Conservation (phyloP, 92 coral and sea anemone genomes). For the Heteractis magnifica region DNA sequence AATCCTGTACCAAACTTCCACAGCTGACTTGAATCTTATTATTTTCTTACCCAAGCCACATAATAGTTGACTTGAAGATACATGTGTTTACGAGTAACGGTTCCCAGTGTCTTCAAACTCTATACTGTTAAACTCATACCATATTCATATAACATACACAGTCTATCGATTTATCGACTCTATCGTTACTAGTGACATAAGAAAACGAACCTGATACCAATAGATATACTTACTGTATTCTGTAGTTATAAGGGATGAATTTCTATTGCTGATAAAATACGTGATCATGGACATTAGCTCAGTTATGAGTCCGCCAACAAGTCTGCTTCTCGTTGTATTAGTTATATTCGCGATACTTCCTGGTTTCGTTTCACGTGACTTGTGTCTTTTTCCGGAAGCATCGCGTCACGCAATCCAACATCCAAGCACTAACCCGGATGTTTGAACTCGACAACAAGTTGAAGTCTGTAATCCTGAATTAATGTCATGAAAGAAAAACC, state of each 20-base stretch:
- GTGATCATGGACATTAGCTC: neutral
- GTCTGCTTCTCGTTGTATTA: conserved; percentile 6
- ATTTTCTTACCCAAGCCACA: neutral
- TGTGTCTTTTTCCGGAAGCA: conserved; percentile 25
- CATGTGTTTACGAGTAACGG: conserved; percentile 1
- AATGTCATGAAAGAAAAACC: too few relatives aligned
- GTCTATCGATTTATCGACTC: neutral
- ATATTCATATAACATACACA: neutral
- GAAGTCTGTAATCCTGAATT: neutral
- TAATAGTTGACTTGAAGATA: neutral
- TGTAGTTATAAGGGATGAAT: neutral
- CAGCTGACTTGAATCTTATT: neutral
- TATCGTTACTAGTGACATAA: neutral
- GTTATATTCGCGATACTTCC: conserved; percentile 28
- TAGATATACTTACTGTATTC: neutral
- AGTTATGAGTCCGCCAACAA: neutral
- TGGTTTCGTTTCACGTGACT: conserved; percentile 40
- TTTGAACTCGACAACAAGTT: neutral
- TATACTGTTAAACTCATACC: neutral
- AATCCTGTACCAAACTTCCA: too few relatives aligned
- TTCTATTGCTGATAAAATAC: neutral
- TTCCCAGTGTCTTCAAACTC: neutral
- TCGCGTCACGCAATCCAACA: conserved; percentile 7
- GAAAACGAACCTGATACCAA: neutral
- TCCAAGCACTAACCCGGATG: neutral